Conservation (phyloP, 2,113 vertebrate genomes). For the Istiophorus platypterus region DNA sequence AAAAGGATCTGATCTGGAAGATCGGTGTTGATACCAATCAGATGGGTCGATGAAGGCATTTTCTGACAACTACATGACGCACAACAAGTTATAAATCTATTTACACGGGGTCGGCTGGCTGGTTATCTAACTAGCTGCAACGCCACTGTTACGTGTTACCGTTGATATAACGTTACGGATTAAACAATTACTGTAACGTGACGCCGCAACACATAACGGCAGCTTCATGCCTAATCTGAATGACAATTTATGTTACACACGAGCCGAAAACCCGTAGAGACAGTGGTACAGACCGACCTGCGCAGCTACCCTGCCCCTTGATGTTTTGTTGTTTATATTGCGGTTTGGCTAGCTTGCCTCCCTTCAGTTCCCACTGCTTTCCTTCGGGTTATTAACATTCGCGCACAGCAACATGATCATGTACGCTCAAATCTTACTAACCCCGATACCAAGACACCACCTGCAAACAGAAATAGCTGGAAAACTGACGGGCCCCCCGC, state of each 20-base stretch:
- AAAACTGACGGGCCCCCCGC: background rate
- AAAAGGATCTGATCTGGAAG: conserved; percentile 17
- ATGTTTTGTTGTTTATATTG: conserved; percentile 53
- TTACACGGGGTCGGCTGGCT: background rate
- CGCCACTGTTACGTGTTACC: background rate
- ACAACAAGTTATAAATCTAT: conserved; percentile 8
- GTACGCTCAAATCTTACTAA: background rate
- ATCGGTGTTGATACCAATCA: conserved; percentile 11
- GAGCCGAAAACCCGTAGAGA: background rate
- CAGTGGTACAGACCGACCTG: conserved; percentile 39
- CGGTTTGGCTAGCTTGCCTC: conserved; percentile 43
- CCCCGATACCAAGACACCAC: background rate
- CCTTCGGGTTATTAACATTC: background rate
- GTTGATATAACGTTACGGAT: background rate
- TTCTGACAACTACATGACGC: conserved; percentile 13
- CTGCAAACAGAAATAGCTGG: background rate
- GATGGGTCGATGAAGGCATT: background rate
- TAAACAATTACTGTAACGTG: background rate
- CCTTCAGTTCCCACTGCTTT: background rate
- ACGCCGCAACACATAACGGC: background rate
- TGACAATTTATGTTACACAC: background rate
- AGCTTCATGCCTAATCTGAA: background rate
- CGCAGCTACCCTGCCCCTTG: conserved; percentile 55
- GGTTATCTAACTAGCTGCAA: conserved; percentile 14
- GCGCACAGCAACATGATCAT: background rate